These are phyloP conservation scores for Drosophila nr. fundita DNA, from an alignment of 2,888 invertebrate species.

Conservation along the genomic window DNA sequence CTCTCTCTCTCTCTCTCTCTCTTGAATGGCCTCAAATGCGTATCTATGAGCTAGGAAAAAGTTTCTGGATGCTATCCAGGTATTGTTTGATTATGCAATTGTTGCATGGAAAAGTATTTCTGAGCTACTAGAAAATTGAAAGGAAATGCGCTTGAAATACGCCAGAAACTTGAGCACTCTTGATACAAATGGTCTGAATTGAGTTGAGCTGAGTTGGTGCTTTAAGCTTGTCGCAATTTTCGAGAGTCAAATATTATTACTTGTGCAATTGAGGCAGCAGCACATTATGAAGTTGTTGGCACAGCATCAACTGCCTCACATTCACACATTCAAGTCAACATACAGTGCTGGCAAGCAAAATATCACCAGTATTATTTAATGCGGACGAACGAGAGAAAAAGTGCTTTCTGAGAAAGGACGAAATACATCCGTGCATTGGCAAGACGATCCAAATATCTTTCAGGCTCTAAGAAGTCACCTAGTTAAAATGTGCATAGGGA, in stretches of 20 bases:
- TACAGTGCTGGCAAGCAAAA: not conserved
- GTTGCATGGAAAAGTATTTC: not conserved
- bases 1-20: not conserved
- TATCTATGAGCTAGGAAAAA: not conserved
- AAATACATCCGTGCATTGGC: not conserved
- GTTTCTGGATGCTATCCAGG: not conserved
- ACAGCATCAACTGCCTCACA: slow-evolving; percentile 13
- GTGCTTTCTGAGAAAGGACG: too few species aligned
- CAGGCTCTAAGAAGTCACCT: not conserved
- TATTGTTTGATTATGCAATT: not conserved
- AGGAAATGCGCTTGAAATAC: not conserved
- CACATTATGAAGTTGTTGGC: slow-evolving; percentile 31
- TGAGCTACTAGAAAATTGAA: not conserved
- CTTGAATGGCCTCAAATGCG: not conserved
- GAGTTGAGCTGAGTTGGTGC: not conserved
- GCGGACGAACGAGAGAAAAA: not conserved
- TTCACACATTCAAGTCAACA: not conserved
- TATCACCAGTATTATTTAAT: not conserved
- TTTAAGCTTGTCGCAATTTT: not conserved
- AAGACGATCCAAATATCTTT: not conserved
- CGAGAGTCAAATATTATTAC: not conserved
- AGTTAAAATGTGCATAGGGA: not conserved
- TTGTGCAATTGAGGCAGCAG: slow-evolving; percentile 16
- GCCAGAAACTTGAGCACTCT: not conserved
- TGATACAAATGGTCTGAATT: not conserved